A percentile compares a stretch with the other conserved stretches of the same genome.
Conservation (phyloP, 2,113 vertebrate genomes). For the Setophaga coronata region DNA sequence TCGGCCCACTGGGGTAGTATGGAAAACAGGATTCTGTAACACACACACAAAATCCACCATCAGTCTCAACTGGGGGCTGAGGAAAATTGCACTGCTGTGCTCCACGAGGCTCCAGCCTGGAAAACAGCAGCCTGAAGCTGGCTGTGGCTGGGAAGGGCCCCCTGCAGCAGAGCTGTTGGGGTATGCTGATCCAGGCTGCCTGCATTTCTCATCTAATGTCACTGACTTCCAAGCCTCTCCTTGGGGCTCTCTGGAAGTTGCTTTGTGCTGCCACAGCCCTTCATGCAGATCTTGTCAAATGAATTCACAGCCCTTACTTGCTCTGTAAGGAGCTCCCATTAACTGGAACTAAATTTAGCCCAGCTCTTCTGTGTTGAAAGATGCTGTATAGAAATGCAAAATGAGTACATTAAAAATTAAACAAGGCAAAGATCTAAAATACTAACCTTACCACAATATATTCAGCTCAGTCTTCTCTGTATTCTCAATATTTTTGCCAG, state of each 20-base stretch:
- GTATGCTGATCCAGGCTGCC: neutral
- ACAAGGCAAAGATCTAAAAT: neutral
- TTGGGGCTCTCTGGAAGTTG: neutral
- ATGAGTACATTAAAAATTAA: constrained; percentile 12
- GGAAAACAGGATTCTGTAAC: neutral
- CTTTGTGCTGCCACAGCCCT: neutral
- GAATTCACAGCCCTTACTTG: neutral
- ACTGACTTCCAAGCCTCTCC: neutral
- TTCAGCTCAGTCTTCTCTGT: neutral
- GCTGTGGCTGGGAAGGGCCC: neutral
- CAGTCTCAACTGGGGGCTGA: neutral
- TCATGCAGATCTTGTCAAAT: neutral
- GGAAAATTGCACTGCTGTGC: neutral
- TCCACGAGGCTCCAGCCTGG: neutral
- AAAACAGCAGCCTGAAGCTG: neutral
- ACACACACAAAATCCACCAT: neutral
- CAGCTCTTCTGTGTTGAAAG: neutral
- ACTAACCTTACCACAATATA: neutral
- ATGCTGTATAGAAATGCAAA: neutral
- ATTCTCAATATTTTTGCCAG: neutral
- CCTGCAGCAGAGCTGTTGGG: neutral
- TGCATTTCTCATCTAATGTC: neutral
- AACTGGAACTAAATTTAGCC: neutral
- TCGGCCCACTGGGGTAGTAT: neutral
- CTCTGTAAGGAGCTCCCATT: neutral